Evolutionary conservation across 2,888 invertebrate genomes (phyloP), one percentile per base, ranked within the genome.

Genomic region (Lasioglossum calceatum): DNA sequence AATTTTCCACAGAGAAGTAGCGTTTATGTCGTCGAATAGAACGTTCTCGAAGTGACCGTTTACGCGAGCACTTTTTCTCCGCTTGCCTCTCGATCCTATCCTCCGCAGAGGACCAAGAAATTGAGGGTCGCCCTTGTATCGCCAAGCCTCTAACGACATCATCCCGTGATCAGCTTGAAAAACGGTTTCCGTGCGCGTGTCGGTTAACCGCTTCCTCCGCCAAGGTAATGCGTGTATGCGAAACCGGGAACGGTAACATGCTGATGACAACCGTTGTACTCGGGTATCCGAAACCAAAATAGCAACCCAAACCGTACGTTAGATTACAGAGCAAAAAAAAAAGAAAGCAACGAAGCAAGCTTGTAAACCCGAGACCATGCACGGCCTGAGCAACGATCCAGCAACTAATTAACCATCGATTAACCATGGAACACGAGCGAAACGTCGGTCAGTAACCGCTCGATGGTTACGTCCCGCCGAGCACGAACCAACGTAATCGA

Each of bases 371-470:
- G 54, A 61, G 10, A 61, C 39, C 23, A 47, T 71, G 32, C 71
- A 78, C 72, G 76, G 78, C 82, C 72, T 75, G 58, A 73, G 44
- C 76, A 84, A 80, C 80, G 58, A 61, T 70, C 44, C 81, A 47
- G 81, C 81, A 77, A 61, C 75, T 75, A 80, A 80, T 75, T 81
- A 80, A 80, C 74, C 47, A 67, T 61, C 47, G 70, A 70, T 39
- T 36, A 70, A 70, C 36, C 70, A 70, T 23, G 39, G 23, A 39
- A 39, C 39, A 70, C 70, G 70, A 70, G 70, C 70, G 70, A 14
- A 70, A 70, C 42, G 42, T 70, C 70, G 70, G 70, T 70, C 39
- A n/a, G 36, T 42, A 39, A 70, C 39, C 70, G 42, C 70, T 39
- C 39, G 70, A 32, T 36, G 36, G 19, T 19, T 36, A 19, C 67